Conservation (phyloP, 2,113 vertebrate genomes). For the Tichodroma muraria region DNA sequence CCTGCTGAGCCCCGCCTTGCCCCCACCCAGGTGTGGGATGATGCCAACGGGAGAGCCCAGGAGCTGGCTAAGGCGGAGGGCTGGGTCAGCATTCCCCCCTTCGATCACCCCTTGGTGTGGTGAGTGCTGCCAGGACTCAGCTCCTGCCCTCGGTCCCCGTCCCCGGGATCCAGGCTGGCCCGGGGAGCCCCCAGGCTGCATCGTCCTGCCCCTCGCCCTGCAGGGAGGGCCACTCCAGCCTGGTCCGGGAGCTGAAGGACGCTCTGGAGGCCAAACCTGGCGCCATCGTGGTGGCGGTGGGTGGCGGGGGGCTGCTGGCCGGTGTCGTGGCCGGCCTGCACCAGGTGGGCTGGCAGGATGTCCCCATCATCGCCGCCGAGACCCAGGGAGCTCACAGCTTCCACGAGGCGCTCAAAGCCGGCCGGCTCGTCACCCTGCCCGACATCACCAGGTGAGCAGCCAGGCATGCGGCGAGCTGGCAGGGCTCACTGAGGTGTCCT, state of each 20-base stretch:
- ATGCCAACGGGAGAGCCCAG: slow-evolving; percentile 81
- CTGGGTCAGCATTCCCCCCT: slow-evolving; percentile 81
- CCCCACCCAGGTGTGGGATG: slow-evolving; percentile 77
- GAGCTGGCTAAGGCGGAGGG: slow-evolving; percentile 69
- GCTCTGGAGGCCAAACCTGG: slow-evolving; percentile 74
- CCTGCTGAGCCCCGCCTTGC: rapidly evolving
- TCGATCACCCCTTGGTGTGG: slow-evolving; percentile 89
- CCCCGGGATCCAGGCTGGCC: rapidly evolving
- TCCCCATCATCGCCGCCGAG: slow-evolving; percentile 86
- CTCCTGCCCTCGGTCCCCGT: rapidly evolving
- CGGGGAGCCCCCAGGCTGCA: background rate
- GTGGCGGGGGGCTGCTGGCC: slow-evolving; percentile 85
- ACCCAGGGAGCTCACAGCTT: slow-evolving; percentile 85
- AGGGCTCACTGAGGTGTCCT: rapidly evolving
- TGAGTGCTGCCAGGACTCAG: slow-evolving; percentile 60
- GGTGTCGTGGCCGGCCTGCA: slow-evolving; percentile 80
- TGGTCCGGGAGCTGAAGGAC: slow-evolving; percentile 81
- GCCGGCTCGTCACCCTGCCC: slow-evolving; percentile 77
- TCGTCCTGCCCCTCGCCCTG: rapidly evolving
- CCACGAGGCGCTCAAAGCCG: slow-evolving; percentile 75
- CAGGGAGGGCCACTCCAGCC: slow-evolving; percentile 85
- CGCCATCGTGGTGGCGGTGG: slow-evolving; percentile 82
- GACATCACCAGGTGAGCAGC: slow-evolving; percentile 83
- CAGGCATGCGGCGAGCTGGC: rapidly evolving
- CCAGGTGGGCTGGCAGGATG: slow-evolving; percentile 79